Evolutionary conservation across 2,797 vertebrate genomes (phyloP), one percentile per base, ranked within the genome.

Genomic region (Lithobates sylvaticus): DNA sequence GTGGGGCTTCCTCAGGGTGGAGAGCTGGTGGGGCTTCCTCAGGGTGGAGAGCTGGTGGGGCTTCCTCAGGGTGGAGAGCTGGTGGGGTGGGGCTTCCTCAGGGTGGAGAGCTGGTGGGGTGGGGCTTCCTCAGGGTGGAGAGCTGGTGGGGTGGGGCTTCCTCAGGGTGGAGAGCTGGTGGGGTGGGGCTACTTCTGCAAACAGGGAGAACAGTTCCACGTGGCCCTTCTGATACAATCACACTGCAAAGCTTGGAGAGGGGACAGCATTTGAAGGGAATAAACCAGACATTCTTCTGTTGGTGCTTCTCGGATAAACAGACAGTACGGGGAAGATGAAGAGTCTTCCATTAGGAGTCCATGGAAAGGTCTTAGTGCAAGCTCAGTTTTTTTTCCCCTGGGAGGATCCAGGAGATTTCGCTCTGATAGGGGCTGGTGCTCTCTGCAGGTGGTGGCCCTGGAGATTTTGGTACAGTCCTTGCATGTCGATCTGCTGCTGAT

Each of bases 341-440:
- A 93, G 88, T 91, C 90, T 93, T 91, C 92, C 92, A 92, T 93
- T 93, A 93, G 92, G 91, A 94, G 93, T 95, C 94, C 91, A 91
- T 92, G 13, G 92, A 91, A 91, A 68, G 83, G 86, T 92, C 92
- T 91, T 93, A 94, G 93, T 95, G 94, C 95, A 95, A 95, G 93
- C 94, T 95, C 94, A 95, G 93, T 94, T 95, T 88, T 96, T 97
- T 94, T 98, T 95, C 92, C 97, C 97, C 94, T 96, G 97, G 89
- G 98, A 98, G 88, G 97, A 96, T 91, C 97, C 98, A 15, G 98
- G 96, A 92, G 94, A 97, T 93, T 98, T 99, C 94, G 96, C 95
- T 93, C 96, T 95, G 93, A 95, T 92, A 71, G 96, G 95, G 88
- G 94, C 88, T 83, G 95, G 91, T 32, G 96, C 93, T 82, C 97